Evolutionary conservation across 2,797 vertebrate species (phyloP).

Genomic region (Remorina albescens): DNA sequence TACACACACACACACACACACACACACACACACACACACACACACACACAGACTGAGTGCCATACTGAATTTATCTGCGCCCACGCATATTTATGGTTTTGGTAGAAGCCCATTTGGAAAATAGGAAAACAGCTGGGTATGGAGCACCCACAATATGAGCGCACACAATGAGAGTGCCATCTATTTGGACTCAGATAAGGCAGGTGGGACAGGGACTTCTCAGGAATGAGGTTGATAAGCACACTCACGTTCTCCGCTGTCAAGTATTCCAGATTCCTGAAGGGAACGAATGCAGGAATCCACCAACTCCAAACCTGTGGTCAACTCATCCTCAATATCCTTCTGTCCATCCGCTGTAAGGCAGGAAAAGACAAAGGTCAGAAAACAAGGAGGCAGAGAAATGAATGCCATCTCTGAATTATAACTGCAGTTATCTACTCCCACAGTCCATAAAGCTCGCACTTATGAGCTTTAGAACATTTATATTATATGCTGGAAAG

Average conservation of each 20-base stretch:
- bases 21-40: not conserved
- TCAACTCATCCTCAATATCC: constrained; percentile 97
- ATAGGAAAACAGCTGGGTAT: constrained; percentile 27
- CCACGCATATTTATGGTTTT: constrained; percentile 37
- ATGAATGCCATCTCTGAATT: constrained; percentile 33
- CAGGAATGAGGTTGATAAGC: not conserved
- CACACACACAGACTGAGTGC: constrained; percentile 9
- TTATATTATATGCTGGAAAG: constrained; percentile 39
- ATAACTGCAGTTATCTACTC: constrained; percentile 29
- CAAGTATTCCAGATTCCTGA: constrained; percentile 97
- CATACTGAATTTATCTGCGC: constrained; percentile 38
- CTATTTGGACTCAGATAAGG: constrained; percentile 42
- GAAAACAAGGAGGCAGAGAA: not conserved
- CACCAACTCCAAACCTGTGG: constrained; percentile 96
- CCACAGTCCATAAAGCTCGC: constrained; percentile 36
- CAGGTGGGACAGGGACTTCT: constrained; percentile 20
- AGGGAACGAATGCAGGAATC: constrained; percentile 98
- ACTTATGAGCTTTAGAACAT: constrained; percentile 36
- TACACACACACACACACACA: not conserved
- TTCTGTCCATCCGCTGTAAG: constrained; percentile 92
- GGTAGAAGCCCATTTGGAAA: constrained; percentile 42
- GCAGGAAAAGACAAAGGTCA: not conserved
- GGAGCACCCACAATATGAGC: constrained; percentile 19
- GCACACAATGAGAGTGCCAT: constrained; percentile 33
- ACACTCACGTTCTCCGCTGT: constrained; percentile 93